These are phyloP conservation scores for Dermatemys mawii DNA, from an alignment of 2,113 vertebrate genomes.

Conservation along the genomic window DNA sequence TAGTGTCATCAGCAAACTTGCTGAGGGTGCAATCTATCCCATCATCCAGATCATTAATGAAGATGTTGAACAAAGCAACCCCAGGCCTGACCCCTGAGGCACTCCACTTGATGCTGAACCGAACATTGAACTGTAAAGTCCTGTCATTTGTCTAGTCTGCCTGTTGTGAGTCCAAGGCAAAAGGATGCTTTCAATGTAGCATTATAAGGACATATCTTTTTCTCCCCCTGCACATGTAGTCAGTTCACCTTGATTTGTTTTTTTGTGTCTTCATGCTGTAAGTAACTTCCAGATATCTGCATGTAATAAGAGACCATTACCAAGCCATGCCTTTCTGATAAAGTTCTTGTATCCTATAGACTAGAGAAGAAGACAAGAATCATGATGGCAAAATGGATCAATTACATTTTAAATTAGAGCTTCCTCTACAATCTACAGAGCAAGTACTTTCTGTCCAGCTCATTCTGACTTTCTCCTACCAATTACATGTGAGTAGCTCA, in stretches of 20 bases:
- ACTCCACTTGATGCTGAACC: no score
- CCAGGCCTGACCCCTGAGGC: no score
- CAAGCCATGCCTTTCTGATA: background rate
- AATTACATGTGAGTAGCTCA: slow-evolving; percentile 85
- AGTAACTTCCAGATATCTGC: background rate
- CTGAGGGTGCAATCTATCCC: no score
- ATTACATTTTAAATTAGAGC: slow-evolving; percentile 83
- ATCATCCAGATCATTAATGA: no score
- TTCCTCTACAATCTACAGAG: slow-evolving; percentile 86
- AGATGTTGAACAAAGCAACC: no score
- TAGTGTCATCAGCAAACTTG: no score
- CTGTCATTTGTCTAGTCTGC: background rate
- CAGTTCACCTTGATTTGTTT: background rate
- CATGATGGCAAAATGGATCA: slow-evolving; percentile 90
- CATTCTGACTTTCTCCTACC: slow-evolving; percentile 93
- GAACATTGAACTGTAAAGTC: background rate
- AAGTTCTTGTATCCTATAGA: slow-evolving; percentile 69
- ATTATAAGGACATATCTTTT: background rate
- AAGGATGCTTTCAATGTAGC: background rate
- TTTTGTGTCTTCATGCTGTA: background rate
- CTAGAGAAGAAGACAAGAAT: slow-evolving; percentile 91
- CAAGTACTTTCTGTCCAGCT: slow-evolving; percentile 89
- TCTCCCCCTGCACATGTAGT: background rate
- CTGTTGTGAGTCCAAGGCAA: background rate
- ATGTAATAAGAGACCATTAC: background rate